phyloP scores from a whole-genome alignment of 2,888 invertebrate genomes.

The Zaprionus lineosus region DNA sequence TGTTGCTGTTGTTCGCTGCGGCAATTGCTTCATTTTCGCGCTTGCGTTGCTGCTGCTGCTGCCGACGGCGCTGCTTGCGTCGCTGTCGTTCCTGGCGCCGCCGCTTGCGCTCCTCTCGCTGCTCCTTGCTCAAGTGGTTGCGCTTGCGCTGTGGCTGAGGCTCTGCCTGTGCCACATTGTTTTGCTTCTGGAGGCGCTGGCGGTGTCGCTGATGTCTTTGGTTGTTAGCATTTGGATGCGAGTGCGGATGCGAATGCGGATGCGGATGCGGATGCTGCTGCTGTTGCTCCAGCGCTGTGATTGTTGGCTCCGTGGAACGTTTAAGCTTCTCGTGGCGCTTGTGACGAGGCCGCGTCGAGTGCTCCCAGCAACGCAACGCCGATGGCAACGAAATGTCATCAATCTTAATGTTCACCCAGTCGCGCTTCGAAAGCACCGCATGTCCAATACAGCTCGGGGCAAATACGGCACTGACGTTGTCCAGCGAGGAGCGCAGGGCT shows the following conservation, averaged over 20 bases:
- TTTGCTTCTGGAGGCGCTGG: conserved; percentile 61
- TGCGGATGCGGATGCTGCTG: conserved; percentile 24
- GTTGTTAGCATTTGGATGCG: conserved; percentile 69
- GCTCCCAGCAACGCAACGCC: conserved; percentile 95
- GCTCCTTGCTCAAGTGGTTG: conserved; percentile 70
- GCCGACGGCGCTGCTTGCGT: conserved; percentile 70
- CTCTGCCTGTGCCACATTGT: conserved; percentile 53
- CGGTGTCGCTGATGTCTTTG: conserved; percentile 73
- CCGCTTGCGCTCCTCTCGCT: conserved; percentile 76
- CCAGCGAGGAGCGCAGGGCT: conserved; percentile 90
- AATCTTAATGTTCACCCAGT: conserved; percentile 93
- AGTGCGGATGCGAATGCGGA: conserved; percentile 12
- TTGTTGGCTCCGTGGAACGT: conserved; percentile 78
- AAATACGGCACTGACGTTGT: conserved; percentile 93
- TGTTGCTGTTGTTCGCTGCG: conserved; percentile 29
- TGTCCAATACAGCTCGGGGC: conserved; percentile 97
- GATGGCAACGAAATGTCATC: conserved; percentile 92
- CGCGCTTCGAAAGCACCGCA: conserved; percentile 92
- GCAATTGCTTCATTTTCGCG: conserved; percentile 44
- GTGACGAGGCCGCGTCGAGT: conserved; percentile 82
- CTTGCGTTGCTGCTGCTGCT: conserved; percentile 51
- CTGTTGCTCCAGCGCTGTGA: conserved; percentile 32
- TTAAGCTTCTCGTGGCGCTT: conserved; percentile 74
- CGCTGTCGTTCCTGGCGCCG: conserved; percentile 66
- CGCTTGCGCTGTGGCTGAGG: conserved; percentile 46